Base-by-base conservation (phyloP, 1,140 invertebrate genomes). In the Bombyx mandarina region DNA sequence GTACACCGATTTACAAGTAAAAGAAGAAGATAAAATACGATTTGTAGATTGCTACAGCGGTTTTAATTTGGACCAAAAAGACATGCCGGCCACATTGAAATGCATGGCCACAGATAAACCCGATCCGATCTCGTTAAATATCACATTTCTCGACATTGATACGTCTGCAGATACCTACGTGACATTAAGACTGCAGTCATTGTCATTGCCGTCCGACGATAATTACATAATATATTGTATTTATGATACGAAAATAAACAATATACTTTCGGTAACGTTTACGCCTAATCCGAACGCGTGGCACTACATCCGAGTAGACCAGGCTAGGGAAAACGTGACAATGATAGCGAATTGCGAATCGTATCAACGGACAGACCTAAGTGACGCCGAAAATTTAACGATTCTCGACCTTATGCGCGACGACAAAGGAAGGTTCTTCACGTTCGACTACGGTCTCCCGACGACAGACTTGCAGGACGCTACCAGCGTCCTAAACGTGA, bases 391-490 rank as follows among this genome's bases (percentile, higher is more conserved):
- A 77, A 68, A 88, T 77, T 57, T 86, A 73, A 73, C 88, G 68
- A 50, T 77, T 56, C 57, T 71, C 55, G 76, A 89, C n/a, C 76
- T 94, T 50, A 86, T 91, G 61, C 87, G 92, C n/a, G 92, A 92
- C 62, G 90, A 91, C 1, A 90, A 90, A 65, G 89, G 91, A 10
- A 90, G 93, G 50, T 94, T 93, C 67, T 94, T 94, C 67, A 86
- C 91, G 8, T 94, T 92, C 65, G 91, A 93, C 44, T 94, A 91
- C 64, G 92, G 93, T 59, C 74, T 94, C 57, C 77, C 91, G 0
- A 82, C 87, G 0, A 89, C 88, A 47, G 74, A 72, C 46, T 89
- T 93, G 54, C 89, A 90, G 61, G 77, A 92, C 55, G 89, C 91
- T 42, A 89, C 92, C 0, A 88, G 89, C 43, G 70, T 92, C 2